Evolutionary conservation across 53 echinoderm and acorn worm species (phyloP), one percentile per base, ranked within the genome.

Genomic region (Hippasteria phrygiana): DNA sequence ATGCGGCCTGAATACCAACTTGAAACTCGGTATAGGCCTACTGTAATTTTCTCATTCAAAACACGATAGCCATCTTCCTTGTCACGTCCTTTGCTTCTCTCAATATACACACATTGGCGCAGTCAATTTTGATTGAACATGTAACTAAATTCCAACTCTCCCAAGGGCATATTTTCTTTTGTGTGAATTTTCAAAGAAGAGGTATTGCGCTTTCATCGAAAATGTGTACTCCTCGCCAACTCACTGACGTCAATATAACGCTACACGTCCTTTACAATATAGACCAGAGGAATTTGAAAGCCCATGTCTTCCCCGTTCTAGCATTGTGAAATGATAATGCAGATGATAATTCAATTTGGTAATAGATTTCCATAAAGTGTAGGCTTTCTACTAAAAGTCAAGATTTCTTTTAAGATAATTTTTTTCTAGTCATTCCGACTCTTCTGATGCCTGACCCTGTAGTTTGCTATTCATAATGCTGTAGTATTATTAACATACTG

Each of bases 191-290:
- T 73, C 14, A 9, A 43, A 41, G 82, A 43, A 37, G 34, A 31
- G 31, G 34, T 66, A 82, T 65, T 26, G 28, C 13, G 24, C 43
- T 29, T 65, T 59, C 33, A n/a, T 45, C 28, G 28, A 27, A n/a
- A 31, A 29, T 62, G 42, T 2, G n/a, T 29, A 22, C 8, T 65
- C 43, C 65, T 17, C 42, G 17, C 42, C 18, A 20, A 10, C n/a
- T n/a, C n/a, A 32, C 43, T 82, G 82, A 82, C 66, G 82, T 82
- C 82, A 66, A 31, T 63, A 40, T 65, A 82, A 55, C 33, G 40
- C 56, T 17, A 16, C 17, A 43, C 66, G 18, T 65, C 26, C 45
- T 45, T 42, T 65, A 45, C 46, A 46, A 39, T 65, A 64, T 62
- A 42, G 27, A 37, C 79, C 59, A 31, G 14, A 59, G 36, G 37